A percentile compares a stretch with the other conserved stretches of the same genome.
Conservation (phyloP, 2,113 vertebrate species). For the Neogale vison region DNA sequence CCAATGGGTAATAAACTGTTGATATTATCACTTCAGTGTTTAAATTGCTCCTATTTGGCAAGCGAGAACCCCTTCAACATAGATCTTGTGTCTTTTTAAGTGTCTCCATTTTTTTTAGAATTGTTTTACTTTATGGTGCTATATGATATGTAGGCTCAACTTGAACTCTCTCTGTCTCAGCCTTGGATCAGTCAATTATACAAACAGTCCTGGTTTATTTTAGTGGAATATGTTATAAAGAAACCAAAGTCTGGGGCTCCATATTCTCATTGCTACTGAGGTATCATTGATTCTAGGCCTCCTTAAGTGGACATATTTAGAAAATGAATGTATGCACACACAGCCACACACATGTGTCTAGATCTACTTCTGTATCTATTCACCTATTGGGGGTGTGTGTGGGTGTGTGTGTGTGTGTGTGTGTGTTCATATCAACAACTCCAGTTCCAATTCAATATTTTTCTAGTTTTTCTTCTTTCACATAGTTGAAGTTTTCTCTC, state of each 20-base stretch:
- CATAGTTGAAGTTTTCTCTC: neutral
- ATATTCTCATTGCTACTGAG: neutral
- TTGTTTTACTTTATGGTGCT: neutral
- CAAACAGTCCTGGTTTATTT: neutral
- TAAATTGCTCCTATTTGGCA: neutral
- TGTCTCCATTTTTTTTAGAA: neutral
- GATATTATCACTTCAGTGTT: neutral
- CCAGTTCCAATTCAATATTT: neutral
- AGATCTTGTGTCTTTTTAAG: neutral
- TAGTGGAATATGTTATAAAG: neutral
- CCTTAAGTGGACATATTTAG: neutral
- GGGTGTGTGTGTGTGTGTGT: neutral
- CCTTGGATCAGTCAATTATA: neutral
- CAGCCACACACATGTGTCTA: neutral
- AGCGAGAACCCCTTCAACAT: neutral
- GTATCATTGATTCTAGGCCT: neutral
- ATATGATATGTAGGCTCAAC: neutral
- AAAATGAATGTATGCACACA: neutral
- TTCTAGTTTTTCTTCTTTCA: neutral
- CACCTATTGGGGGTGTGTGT: neutral
- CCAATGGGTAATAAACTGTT: neutral
- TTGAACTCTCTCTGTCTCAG: neutral
- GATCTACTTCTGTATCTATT: neutral
- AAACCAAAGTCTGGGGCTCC: neutral
- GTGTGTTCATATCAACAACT: neutral